Base-by-base conservation (phyloP, 53 echinoderm and acorn worm species). In the Luidia sarsii region DNA sequence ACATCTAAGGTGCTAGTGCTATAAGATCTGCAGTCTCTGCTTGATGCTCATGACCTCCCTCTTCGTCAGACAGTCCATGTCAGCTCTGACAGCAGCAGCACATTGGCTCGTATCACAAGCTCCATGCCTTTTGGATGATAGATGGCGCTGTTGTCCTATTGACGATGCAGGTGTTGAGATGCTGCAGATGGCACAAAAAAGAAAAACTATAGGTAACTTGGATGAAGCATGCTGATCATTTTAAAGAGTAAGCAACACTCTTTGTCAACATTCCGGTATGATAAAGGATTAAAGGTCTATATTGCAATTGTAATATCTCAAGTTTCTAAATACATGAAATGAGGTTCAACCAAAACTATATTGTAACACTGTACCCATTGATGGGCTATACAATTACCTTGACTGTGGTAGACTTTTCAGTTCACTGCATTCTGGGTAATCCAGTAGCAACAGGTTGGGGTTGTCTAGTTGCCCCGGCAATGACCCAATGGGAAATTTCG, bases 381-480 rank as follows among this genome's bases (percentile, higher is more conserved):
- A 45, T 9, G 18, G 19, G 10, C 3, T 5, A 25, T 13, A 45
- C 38, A 74, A 41, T 61, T 60, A 77, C 77, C 61, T 77, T 36
- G 61, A 19, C 13, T 41, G 14, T 25, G 25, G 21, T n/a, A 70
- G 57, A n/a, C 60, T 39, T 67, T 35, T 63, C 20, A 24, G 51
- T 1, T 21, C 54, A 31, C 32, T 70, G 48, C 60, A 18, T 14
- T 49, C 60, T 64, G 72, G 73, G 65, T 64, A 16, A 50, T 84
- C 65, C 4, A 72, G 65, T 64, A 84, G n/a, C 62, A 89, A 64
- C 14, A 39, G 48, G 55, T 65, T 63, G 33, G 89, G 89, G 65
- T 89, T 71, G 80, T 80, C 64, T 57, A 79, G 64, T 64, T 90
- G 91, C 28, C 87, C 83, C 14, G 91, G 91, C 29, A 90, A 50